phyloP scores from a whole-genome alignment of 2,888 invertebrate genomes.

The Periphyllus acericola region DNA sequence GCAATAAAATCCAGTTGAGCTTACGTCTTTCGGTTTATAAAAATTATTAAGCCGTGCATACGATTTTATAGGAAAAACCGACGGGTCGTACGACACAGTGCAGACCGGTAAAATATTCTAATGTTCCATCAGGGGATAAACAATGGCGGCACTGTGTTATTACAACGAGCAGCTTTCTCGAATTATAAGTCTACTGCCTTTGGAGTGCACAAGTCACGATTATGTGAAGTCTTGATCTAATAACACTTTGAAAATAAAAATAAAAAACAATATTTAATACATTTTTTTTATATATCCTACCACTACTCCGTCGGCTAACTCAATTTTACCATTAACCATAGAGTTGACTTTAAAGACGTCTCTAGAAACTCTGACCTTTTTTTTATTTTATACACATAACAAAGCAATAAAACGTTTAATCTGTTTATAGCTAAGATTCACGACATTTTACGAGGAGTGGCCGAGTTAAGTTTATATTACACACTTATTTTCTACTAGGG shows the following conservation, averaged over 20 bases:
- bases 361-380: neutral
- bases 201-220: conserved; percentile 14
- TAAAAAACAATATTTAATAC: conserved; percentile 27
- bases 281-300: conserved; percentile 1
- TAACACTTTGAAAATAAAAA: neutral
- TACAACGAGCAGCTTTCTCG: neutral
- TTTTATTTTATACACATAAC: neutral
- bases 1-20: neutral
- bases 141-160: too few relatives aligned
- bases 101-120: neutral
- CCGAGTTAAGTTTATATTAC: neutral
- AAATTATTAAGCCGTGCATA: neutral
- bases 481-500: conserved; percentile 3
- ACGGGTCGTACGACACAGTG: too few relatives aligned
- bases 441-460: neutral
- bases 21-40: neutral
- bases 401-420: conserved; percentile 46
- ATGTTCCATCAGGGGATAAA: neutral
- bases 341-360: conserved; percentile 17
- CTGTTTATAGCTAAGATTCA: conserved; percentile 19
- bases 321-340: conserved; percentile 17
- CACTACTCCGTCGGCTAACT: neutral
- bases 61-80: neutral
- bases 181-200: neutral
- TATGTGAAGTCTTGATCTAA: neutral